Evolutionary conservation across 2,797 vertebrate species (phyloP), one percentile per base, ranked within the genome.

Genomic region (Lacerta agilis): DNA sequence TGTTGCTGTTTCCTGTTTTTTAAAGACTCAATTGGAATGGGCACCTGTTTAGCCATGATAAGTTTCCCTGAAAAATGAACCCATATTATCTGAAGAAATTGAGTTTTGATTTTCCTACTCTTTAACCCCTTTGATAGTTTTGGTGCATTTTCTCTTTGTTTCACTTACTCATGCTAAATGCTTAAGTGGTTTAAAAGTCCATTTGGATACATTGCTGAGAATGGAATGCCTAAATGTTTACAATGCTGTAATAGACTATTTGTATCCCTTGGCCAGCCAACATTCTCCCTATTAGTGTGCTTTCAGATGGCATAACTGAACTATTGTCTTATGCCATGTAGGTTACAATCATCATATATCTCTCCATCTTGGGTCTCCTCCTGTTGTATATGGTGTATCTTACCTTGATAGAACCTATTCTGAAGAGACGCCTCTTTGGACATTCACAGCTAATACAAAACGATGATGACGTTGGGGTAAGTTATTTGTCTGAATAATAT

Each of bases 381-480:
- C 97, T 99, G 82, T 97, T 99, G 33, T 99, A 99, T 95, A 99
- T 99, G 99, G 97, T 99, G 8, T 99, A 99, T 92, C 98, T 99
- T 90, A 99, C 99, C 9, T 96, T 99, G 69, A 96, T 99, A 96
- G 99, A 99, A 91, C 99, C 99, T 77, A 98, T 99, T 1, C 93
- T 99, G 95, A 99, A 99, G 97, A 98, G 98, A 80, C 98, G 98
- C 85, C 98, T 99, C 41, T 98, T 99, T 93, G 98, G 98, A 94
- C 99, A 99, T 94, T 99, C 99, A 0, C 98, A 99, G 94, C 97
- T 99, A 71, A 98, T 99, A 94, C 98, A 99, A 94, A 99, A 96
- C 1, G 98, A 99, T 41, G 98, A 99, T 4, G 98, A 99, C 27
- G 96, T 98, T 2, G 98, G 98, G 98, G 98, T 99, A 97, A 95